Evolutionary conservation across 2,888 invertebrate species (phyloP).

Genomic region (Drosophila kokeensis): DNA sequence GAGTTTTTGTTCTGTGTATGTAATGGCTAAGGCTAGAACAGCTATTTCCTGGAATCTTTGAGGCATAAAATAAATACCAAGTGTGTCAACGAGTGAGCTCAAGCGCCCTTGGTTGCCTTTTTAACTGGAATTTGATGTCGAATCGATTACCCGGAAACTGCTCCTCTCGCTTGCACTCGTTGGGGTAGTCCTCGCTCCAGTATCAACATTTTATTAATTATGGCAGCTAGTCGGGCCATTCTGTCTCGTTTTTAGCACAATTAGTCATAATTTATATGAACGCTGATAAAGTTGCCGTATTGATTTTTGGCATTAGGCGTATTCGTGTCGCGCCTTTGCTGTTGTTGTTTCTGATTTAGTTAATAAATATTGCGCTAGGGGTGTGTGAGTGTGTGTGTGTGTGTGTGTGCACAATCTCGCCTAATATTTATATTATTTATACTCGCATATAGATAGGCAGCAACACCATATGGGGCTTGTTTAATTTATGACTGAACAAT

Average conservation of each 20-base stretch:
- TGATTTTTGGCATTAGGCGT: conserved; percentile 73
- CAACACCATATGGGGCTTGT: conserved; percentile 64
- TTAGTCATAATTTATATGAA: conserved; percentile 77
- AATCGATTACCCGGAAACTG: neutral
- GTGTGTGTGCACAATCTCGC: neutral
- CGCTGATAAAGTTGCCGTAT: conserved; percentile 71
- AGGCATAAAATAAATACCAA: neutral
- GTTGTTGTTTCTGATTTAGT: conserved; percentile 70
- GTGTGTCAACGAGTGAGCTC: neutral
- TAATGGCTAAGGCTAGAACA: neutral
- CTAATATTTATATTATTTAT: conserved; percentile 29
- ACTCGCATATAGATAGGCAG: conserved; percentile 38
- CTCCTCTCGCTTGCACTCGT: conserved; percentile 1
- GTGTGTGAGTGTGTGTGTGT: neutral
- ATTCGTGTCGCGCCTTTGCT: conserved; percentile 58
- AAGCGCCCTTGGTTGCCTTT: neutral
- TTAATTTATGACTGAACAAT: conserved; percentile 69
- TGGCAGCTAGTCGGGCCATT: conserved; percentile 48
- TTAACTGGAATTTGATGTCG: neutral
- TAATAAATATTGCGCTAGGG: conserved; percentile 57
- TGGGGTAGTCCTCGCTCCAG: conserved; percentile 43
- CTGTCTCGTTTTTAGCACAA: conserved; percentile 79
- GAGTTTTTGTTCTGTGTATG: neutral
- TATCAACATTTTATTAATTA: conserved; percentile 66
- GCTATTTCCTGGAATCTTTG: neutral